Evolutionary conservation across 1,140 invertebrate genomes (phyloP).

Genomic region (Lordiphosa stackelbergi): DNA sequence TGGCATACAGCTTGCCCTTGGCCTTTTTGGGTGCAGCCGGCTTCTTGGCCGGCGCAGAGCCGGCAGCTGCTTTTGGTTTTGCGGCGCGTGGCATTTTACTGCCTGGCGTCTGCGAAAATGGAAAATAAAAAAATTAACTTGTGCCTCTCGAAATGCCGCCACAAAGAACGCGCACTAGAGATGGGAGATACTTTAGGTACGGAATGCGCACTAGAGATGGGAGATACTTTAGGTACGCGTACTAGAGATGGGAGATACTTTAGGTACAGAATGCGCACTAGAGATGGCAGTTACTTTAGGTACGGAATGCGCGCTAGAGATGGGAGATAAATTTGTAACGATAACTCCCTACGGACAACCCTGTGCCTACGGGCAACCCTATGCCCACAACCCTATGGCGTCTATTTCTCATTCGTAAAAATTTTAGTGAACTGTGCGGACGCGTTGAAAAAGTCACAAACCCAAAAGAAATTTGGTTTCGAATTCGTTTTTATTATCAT

Average conservation of each 20-base stretch:
- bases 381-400: constrained; percentile 43
- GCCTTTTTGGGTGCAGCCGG: constrained; percentile 78
- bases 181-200: neutral
- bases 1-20: constrained; percentile 84
- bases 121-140: neutral
- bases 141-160: constrained; percentile 35
- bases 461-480: constrained; percentile 14
- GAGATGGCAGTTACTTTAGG: too few species aligned
- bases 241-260: too few species aligned
- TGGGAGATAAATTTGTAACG: too few species aligned
- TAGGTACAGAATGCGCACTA: too few species aligned
- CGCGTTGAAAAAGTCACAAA: constrained; percentile 36
- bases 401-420: constrained; percentile 52
- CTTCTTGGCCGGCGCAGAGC: constrained; percentile 27
- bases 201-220: too few species aligned
- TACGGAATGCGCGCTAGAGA: too few species aligned
- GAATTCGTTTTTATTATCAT: constrained; percentile 44
- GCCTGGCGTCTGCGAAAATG: neutral
- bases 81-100: constrained; percentile 55
- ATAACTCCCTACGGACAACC: too few species aligned
- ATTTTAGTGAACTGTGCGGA: constrained; percentile 46
- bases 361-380: constrained; percentile 24
- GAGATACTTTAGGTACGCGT: too few species aligned
- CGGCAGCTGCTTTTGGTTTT: constrained; percentile 37
- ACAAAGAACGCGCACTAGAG: constrained; percentile 8